Evolutionary conservation across 2,797 vertebrate species (phyloP).

Genomic region (Choloepus didactylus): DNA sequence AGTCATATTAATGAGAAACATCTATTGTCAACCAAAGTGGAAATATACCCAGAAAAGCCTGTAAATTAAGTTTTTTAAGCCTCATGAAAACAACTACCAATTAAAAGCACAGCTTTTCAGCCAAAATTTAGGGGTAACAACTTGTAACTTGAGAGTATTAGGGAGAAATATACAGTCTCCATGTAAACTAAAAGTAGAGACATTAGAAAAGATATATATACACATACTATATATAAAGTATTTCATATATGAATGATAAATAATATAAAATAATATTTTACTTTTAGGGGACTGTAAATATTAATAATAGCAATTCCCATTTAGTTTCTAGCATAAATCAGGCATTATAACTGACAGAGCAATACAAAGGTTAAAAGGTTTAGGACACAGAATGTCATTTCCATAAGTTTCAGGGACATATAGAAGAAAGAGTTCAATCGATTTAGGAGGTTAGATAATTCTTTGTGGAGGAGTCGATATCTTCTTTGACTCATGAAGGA

Average conservation of each 20-base stretch:
- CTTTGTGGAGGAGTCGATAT: not conserved
- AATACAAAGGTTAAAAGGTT: not conserved
- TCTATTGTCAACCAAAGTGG: not conserved
- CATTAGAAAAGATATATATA: not conserved
- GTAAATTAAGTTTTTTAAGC: constrained; percentile 20
- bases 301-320: not conserved
- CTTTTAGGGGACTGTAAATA: not conserved
- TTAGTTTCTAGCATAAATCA: not conserved
- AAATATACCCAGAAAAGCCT: not conserved
- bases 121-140: not conserved
- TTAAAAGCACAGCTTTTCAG: not conserved
- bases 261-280: not conserved
- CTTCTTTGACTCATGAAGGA: not conserved
- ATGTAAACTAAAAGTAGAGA: not conserved
- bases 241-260: not conserved
- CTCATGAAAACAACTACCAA: not conserved
- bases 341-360: not conserved
- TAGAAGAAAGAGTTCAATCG: not conserved
- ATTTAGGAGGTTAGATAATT: not conserved
- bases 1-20: not conserved
- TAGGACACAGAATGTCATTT: not conserved
- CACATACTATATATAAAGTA: not conserved
- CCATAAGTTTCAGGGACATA: not conserved
- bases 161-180: not conserved
- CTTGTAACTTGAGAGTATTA: not conserved